These are phyloP conservation scores for Camelus dromedarius DNA, from an alignment of 2,113 vertebrate species.

Conservation along the genomic window DNA sequence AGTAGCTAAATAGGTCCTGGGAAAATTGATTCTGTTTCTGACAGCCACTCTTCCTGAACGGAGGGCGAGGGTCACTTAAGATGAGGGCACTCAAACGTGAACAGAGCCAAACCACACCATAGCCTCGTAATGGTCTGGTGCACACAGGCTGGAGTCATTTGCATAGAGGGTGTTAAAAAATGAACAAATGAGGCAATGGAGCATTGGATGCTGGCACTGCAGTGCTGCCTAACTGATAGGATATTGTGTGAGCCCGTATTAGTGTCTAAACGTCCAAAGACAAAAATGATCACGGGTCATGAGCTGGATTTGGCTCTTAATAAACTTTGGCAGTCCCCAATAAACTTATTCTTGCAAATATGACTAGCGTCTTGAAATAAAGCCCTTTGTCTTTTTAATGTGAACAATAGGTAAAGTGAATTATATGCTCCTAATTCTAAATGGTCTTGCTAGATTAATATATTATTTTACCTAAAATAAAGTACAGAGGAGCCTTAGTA, in stretches of 20 bases:
- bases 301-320: neutral
- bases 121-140: neutral
- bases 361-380: neutral
- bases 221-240: neutral
- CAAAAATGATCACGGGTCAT: neutral
- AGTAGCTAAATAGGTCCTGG: constrained; percentile 30
- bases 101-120: neutral
- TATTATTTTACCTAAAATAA: constrained; percentile 3
- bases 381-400: neutral
- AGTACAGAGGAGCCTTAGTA: neutral
- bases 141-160: neutral
- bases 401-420: neutral
- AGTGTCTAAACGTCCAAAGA: neutral
- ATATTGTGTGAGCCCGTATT: neutral
- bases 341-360: neutral
- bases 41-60: neutral
- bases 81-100: neutral
- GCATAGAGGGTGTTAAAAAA: neutral
- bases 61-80: neutral
- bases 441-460: neutral
- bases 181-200: neutral
- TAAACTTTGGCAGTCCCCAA: neutral
- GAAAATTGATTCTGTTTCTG: constrained; percentile 34
- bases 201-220: neutral
- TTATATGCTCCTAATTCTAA: neutral